phyloP scores from a whole-genome alignment of 1,140 invertebrate genomes.

The Proctacanthus coquilletti region DNA sequence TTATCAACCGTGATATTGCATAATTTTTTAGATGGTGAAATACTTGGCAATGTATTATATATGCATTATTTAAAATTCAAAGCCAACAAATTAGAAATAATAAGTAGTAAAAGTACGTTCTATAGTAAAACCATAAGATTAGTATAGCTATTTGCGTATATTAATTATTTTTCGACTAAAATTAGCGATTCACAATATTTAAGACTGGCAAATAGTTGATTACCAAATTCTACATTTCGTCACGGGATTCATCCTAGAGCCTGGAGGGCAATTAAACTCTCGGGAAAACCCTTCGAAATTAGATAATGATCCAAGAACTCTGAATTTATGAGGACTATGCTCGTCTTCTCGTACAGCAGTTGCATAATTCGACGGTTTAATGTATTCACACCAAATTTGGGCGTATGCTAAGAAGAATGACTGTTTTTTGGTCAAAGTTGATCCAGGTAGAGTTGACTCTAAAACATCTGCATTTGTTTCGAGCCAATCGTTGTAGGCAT shows the following conservation, averaged over 20 bases:
- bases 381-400: constrained; percentile 20
- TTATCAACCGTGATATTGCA: no score
- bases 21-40: no score
- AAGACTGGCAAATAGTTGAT: no score
- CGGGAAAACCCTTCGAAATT: constrained; percentile 43
- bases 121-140: no score
- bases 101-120: no score
- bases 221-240: constrained; percentile 20
- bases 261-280: constrained; percentile 41
- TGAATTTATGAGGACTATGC: constrained; percentile 30
- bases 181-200: no score
- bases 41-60: no score
- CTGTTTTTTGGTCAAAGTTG: no score
- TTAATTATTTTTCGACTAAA: no score
- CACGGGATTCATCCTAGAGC: constrained; percentile 41
- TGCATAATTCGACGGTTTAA: constrained; percentile 23
- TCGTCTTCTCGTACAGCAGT: constrained; percentile 27
- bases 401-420: constrained; percentile 52
- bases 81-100: no score
- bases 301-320: constrained; percentile 43
- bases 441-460: neutral
- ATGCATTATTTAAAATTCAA: no score
- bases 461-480: neutral
- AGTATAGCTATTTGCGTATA: no score
- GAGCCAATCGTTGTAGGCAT: neutral